These are phyloP conservation scores for Seriola aureovittata DNA, from an alignment of 2,113 vertebrate species.

Conservation along the genomic window DNA sequence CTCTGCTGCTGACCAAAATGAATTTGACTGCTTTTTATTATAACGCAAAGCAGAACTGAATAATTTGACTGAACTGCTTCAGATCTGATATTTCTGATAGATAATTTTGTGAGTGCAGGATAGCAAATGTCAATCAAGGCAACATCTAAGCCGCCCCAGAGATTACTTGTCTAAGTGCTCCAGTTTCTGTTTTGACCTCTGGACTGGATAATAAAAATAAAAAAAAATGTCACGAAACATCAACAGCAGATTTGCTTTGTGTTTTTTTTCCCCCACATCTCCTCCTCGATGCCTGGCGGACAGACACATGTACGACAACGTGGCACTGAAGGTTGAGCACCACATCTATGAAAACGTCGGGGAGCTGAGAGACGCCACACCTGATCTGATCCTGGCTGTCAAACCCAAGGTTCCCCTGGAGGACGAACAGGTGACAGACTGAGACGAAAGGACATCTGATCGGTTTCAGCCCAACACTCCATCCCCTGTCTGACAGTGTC, in stretches of 20 bases:
- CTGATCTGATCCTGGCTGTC: slow-evolving; percentile 90
- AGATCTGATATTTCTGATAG: slow-evolving; percentile 45
- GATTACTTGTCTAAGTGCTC: slow-evolving; percentile 51
- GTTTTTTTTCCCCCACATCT: background rate
- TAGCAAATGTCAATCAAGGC: slow-evolving; percentile 36
- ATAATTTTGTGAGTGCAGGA: slow-evolving; percentile 34
- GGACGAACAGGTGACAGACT: slow-evolving; percentile 74
- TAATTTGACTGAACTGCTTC: background rate
- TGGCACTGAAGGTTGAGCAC: slow-evolving; percentile 58
- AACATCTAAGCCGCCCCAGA: slow-evolving; percentile 32
- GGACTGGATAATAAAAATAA: slow-evolving; percentile 35
- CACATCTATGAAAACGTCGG: slow-evolving; percentile 84
- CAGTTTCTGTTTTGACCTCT: slow-evolving; percentile 50
- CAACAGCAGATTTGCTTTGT: slow-evolving; percentile 38
- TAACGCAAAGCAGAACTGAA: slow-evolving; percentile 35
- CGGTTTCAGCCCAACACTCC: background rate
- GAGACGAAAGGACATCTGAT: slow-evolving; percentile 8
- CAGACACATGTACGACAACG: slow-evolving; percentile 83
- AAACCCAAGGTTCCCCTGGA: slow-evolving; percentile 81
- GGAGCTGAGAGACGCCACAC: slow-evolving; percentile 84
- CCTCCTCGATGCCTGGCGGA: background rate
- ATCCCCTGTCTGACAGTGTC: slow-evolving; percentile 24
- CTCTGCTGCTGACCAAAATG: slow-evolving; percentile 26
- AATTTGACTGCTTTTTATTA: slow-evolving; percentile 40
- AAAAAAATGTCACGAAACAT: slow-evolving; percentile 31